These are phyloP conservation scores for Electrona antarctica DNA, from an alignment of 2,113 vertebrate genomes.

Conservation along the genomic window DNA sequence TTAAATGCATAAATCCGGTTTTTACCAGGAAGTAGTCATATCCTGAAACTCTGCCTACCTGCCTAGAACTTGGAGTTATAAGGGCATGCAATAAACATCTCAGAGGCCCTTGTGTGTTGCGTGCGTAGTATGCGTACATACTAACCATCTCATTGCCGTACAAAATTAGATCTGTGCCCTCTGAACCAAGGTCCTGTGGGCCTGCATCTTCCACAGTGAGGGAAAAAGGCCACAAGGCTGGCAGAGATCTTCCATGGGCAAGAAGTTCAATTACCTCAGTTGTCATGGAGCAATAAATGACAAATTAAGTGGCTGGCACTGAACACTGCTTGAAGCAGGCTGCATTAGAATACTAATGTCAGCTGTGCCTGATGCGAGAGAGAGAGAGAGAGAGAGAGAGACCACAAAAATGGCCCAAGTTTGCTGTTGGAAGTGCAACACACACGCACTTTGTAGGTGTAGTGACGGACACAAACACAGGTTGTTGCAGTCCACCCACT, in stretches of 20 bases:
- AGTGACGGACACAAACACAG: no score
- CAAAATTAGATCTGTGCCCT: constrained; percentile 73
- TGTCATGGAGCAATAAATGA: constrained; percentile 81
- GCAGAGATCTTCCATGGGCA: constrained; percentile 66
- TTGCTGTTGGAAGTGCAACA: constrained; percentile 30
- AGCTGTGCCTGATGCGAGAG: constrained; percentile 58
- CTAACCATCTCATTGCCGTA: constrained; percentile 63
- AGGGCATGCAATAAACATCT: constrained; percentile 43
- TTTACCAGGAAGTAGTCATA: no score
- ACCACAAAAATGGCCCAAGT: constrained; percentile 17
- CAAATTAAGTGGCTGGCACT: constrained; percentile 77
- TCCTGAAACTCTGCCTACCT: no score
- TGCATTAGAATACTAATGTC: constrained; percentile 74
- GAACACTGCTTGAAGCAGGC: constrained; percentile 63
- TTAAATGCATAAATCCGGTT: no score
- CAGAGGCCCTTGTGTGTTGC: constrained; percentile 40
- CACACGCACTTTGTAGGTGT: no score
- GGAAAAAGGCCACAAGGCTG: constrained; percentile 60
- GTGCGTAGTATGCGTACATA: constrained; percentile 24
- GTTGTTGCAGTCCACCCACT: no score
- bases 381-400: constrained; percentile 51
- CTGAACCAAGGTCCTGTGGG: constrained; percentile 64
- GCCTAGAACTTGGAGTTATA: constrained; percentile 1
- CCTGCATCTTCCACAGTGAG: constrained; percentile 44
- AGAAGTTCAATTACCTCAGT: constrained; percentile 80